A percentile compares a stretch with the other conserved stretches of the same genome.
phyloP scores from a whole-genome alignment of 2,888 invertebrate species.

The Drosophila prostipennis region DNA sequence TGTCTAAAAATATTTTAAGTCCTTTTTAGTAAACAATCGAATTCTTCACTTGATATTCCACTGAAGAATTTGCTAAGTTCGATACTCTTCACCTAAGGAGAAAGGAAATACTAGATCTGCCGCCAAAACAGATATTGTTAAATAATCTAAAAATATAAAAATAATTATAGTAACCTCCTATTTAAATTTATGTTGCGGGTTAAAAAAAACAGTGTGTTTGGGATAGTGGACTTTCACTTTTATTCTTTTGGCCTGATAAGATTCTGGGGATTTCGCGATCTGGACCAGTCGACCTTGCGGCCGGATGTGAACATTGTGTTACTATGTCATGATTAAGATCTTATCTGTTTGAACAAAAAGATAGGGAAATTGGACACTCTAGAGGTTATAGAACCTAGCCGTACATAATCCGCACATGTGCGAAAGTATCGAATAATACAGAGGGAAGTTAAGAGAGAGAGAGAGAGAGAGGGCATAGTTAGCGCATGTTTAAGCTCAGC shows the following conservation, averaged over 20 bases:
- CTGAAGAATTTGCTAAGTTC: no score
- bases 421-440: neutral
- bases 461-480: neutral
- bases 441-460: neutral
- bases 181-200: no score
- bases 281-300: neutral
- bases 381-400: constrained; percentile 15
- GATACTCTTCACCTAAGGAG: no score
- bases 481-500: neutral
- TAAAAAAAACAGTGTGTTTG: neutral
- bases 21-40: no score
- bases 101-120: no score
- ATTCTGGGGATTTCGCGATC: neutral
- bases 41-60: no score
- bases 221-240: no score
- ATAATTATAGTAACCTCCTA: no score
- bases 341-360: constrained; percentile 1
- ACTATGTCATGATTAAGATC: constrained; percentile 8
- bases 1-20: no score
- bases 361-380: constrained; percentile 3
- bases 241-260: neutral
- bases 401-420: constrained; percentile 14
- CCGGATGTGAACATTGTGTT: constrained; percentile 9
- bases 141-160: no score
- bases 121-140: no score